A percentile compares a stretch with the other conserved stretches of the same genome.
Evolutionary conservation across 2,797 vertebrate genomes (phyloP).

Genomic region (Coranthus polyacanthus): DNA sequence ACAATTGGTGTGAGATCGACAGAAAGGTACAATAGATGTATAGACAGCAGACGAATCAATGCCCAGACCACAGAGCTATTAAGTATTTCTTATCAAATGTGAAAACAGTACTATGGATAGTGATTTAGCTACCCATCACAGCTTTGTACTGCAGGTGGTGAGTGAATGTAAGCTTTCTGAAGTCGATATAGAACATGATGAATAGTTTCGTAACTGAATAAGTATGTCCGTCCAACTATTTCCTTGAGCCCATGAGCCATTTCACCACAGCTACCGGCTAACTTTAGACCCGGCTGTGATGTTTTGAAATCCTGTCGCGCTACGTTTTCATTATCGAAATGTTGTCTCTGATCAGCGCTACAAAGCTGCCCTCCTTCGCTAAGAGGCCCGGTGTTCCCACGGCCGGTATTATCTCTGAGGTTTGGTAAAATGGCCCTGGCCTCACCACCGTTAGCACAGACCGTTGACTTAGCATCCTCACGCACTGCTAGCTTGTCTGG

Average conservation of each 20-base stretch:
- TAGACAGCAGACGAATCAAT: not conserved
- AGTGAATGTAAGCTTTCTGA: not conserved
- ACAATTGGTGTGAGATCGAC: not conserved
- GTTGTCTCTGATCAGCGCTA: not conserved
- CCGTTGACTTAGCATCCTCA: constrained; percentile 66
- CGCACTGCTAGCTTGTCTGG: constrained; percentile 55
- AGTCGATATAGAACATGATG: not conserved
- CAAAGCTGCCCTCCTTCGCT: not conserved
- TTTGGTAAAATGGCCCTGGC: constrained; percentile 71
- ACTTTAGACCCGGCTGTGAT: constrained; percentile 38
- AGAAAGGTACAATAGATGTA: not conserved
- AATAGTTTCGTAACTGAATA: constrained; percentile 11
- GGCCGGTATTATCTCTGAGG: constrained; percentile 23
- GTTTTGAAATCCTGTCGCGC: not conserved
- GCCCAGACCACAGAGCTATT: not conserved
- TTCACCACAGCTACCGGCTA: constrained; percentile 31
- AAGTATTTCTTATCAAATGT: not conserved
- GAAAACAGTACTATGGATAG: not conserved
- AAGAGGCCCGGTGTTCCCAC: no score
- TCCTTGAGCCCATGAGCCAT: not conserved
- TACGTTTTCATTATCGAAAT: not conserved
- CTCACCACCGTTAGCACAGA: constrained; percentile 64
- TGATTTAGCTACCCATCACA: not conserved
- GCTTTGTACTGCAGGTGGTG: not conserved
- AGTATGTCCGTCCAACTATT: not conserved